phyloP scores from a whole-genome alignment of 1,140 invertebrate genomes.

The Papilio helenus region DNA sequence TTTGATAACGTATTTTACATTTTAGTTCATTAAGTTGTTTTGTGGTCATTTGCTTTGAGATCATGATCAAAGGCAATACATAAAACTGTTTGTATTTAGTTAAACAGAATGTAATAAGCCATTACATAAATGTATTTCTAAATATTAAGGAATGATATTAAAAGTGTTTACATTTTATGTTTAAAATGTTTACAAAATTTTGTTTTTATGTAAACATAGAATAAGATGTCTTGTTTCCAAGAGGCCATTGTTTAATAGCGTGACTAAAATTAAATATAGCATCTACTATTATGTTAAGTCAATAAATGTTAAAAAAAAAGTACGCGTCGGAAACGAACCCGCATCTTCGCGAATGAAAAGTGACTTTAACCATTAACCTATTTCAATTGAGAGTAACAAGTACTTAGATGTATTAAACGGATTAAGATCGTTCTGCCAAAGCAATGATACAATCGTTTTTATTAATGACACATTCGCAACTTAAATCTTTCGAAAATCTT shows the following conservation, averaged over 20 bases:
- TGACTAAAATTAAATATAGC: background rate
- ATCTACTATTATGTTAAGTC: background rate
- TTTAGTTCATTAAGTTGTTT: background rate
- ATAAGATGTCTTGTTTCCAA: background rate
- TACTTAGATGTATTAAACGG: conserved; percentile 15
- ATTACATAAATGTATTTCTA: conserved; percentile 12
- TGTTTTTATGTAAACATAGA: background rate
- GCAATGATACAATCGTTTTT: background rate
- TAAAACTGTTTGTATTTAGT: conserved; percentile 6
- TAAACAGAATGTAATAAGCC: conserved; percentile 1
- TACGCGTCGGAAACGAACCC: conserved; percentile 25
- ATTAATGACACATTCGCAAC: background rate
- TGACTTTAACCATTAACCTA: conserved; percentile 35
- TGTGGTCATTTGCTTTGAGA: conserved; percentile 20
- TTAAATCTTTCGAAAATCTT: no score
- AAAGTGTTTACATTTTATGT: conserved; percentile 17
- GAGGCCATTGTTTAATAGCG: background rate
- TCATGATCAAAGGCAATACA: conserved; percentile 11
- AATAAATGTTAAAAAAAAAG: background rate
- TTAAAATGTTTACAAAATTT: background rate
- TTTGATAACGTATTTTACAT: background rate
- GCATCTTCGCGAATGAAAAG: conserved; percentile 36
- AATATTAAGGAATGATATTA: background rate
- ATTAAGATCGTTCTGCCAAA: conserved; percentile 6
- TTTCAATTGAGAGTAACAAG: conserved; percentile 36